These are phyloP conservation scores for Ceuthmochares aereus DNA, from an alignment of 2,113 vertebrate species.

Conservation along the genomic window DNA sequence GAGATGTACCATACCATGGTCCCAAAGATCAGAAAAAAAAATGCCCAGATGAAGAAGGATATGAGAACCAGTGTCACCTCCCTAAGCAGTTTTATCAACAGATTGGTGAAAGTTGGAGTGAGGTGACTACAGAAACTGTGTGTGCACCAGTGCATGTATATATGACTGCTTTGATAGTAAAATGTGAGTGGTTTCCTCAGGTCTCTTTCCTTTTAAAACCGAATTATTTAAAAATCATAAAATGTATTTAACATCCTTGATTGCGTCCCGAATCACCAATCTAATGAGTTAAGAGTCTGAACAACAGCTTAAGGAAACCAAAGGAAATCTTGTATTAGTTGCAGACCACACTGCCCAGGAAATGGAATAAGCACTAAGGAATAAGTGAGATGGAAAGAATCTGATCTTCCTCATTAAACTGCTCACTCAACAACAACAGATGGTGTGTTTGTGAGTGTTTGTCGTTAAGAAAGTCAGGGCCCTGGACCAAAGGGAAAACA, in stretches of 20 bases:
- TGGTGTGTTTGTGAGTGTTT: slow-evolving; percentile 24
- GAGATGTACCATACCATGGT: neutral
- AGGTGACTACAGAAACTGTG: neutral
- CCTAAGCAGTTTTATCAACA: neutral
- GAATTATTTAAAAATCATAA: neutral
- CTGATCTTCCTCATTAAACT: slow-evolving; percentile 48
- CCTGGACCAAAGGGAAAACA: slow-evolving; percentile 50
- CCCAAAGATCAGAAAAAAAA: neutral
- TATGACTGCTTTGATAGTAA: neutral
- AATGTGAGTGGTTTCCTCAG: neutral
- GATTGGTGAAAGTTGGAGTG: neutral
- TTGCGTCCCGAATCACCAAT: neutral
- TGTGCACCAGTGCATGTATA: neutral
- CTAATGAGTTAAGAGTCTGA: neutral
- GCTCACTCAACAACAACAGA: slow-evolving; percentile 43
- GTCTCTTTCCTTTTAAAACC: neutral
- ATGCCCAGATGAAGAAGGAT: neutral
- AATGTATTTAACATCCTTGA: neutral
- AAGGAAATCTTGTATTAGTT: neutral
- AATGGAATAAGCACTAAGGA: neutral
- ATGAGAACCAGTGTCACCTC: neutral
- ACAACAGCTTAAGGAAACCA: neutral
- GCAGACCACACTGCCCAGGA: neutral
- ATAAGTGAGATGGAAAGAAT: slow-evolving; percentile 32
- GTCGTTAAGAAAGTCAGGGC: slow-evolving; percentile 19